A percentile compares a stretch with the other conserved stretches of the same genome.
Evolutionary conservation across 2,797 vertebrate species (phyloP).

Genomic region (Caiman crocodilus): DNA sequence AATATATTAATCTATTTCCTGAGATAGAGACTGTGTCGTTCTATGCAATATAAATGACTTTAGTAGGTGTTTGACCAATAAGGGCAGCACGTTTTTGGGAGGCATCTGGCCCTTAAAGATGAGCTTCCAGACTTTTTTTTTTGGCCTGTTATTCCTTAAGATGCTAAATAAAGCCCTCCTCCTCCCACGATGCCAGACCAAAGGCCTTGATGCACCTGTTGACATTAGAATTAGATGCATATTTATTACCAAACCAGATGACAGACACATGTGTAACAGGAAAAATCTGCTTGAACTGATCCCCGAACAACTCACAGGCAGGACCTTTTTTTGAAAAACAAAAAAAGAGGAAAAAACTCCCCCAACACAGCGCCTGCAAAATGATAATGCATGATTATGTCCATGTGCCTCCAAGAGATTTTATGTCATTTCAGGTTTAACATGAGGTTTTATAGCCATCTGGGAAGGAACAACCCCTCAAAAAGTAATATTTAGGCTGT

Average conservation of each 20-base stretch:
- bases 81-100: not conserved
- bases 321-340: not conserved
- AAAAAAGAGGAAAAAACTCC: not conserved
- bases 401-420: not conserved
- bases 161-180: not conserved
- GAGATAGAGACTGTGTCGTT: conserved; percentile 14
- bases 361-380: not conserved
- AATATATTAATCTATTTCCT: conserved; percentile 33
- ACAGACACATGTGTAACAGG: not conserved
- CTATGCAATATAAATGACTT: conserved; percentile 38
- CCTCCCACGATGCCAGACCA: not conserved
- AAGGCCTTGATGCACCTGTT: not conserved
- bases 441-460: not conserved
- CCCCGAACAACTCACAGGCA: not conserved
- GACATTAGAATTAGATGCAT: not conserved
- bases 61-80: conserved; percentile 55
- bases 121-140: conserved; percentile 12
- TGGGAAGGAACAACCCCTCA: not conserved
- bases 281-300: conserved; percentile 1
- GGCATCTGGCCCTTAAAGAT: not conserved
- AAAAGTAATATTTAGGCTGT: not conserved
- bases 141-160: not conserved
- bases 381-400: not conserved
- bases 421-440: not conserved
- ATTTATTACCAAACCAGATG: conserved; percentile 14